Conservation (phyloP, 2,888 invertebrate genomes). For the Andrena bucephala region DNA sequence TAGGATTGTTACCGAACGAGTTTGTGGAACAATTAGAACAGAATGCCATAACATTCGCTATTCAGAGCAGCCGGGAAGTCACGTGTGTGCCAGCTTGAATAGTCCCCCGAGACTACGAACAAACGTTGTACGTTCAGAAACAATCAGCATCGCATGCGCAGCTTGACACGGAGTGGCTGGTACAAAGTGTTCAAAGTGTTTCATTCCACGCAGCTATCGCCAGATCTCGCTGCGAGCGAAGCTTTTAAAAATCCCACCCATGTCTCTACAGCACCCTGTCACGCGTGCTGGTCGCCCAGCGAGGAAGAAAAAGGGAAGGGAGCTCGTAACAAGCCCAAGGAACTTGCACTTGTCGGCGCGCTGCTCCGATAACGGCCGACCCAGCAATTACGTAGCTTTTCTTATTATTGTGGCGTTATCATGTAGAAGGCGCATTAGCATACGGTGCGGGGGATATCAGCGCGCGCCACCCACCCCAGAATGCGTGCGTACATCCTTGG, state of each 20-base stretch:
- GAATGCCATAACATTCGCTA: too few relatives aligned
- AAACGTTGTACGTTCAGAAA: not conserved
- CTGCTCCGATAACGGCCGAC: slow-evolving; percentile 19
- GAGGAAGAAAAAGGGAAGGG: not conserved
- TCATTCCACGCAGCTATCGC: slow-evolving; percentile 2
- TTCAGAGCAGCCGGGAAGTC: not conserved
- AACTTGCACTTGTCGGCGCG: slow-evolving; percentile 5
- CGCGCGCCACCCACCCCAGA: not conserved
- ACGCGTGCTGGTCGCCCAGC: not conserved
- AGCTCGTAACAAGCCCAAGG: not conserved
- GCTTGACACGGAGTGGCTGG: slow-evolving; percentile 13
- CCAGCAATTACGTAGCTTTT: slow-evolving; percentile 24
- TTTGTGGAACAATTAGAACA: too few relatives aligned
- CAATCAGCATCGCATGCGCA: slow-evolving; percentile 9
- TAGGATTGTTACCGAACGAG: too few relatives aligned
- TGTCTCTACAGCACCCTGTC: not conserved
- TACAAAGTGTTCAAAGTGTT: slow-evolving; percentile 13
- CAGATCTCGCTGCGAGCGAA: slow-evolving; percentile 3
- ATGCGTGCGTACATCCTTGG: not conserved
- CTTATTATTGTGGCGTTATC: slow-evolving; percentile 26
- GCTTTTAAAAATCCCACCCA: slow-evolving; percentile 10
- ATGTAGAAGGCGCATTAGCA: slow-evolving; percentile 28
- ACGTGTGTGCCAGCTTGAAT: not conserved
- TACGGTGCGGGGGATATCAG: not conserved
- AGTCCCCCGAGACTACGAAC: not conserved